phyloP scores from a whole-genome alignment of 2,888 invertebrate species.

The Campopleginae sp. region DNA sequence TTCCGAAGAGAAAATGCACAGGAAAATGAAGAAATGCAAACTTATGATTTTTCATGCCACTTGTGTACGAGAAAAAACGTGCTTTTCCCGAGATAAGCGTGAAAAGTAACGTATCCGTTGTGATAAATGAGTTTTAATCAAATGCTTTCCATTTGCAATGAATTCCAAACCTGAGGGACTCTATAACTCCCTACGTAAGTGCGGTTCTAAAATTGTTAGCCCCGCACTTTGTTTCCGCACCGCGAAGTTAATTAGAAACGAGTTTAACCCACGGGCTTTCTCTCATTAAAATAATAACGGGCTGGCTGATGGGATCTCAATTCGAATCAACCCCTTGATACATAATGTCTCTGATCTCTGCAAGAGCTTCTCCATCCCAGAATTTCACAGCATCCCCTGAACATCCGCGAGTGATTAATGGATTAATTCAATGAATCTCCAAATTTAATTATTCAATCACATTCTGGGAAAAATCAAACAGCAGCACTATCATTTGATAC shows the following conservation, averaged over 20 bases:
- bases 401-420: neutral
- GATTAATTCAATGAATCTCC: neutral
- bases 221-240: conserved; percentile 56
- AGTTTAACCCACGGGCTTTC: conserved; percentile 13
- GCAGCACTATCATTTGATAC: neutral
- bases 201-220: conserved; percentile 32
- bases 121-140: conserved; percentile 75
- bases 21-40: conserved; percentile 5
- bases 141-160: conserved; percentile 70
- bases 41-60: conserved; percentile 6
- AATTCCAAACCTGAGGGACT: conserved; percentile 39
- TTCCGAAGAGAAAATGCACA: neutral
- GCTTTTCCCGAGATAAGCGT: neutral
- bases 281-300: conserved; percentile 8
- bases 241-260: conserved; percentile 66
- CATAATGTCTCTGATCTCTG: conserved; percentile 6
- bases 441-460: neutral
- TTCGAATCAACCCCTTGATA: neutral
- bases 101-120: conserved; percentile 32
- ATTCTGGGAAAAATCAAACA: neutral
- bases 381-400: neutral
- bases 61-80: neutral
- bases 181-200: conserved; percentile 14
- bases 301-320: conserved; percentile 21
- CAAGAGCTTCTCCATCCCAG: neutral